Evolutionary conservation across 2,113 vertebrate genomes (phyloP).

Genomic region (Rattus norvegicus): GRCr8 NC_086022.1:113486001-113486500

Average conservation of each 20-base stretch:
- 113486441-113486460: background rate
- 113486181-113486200: background rate
- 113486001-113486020: background rate
- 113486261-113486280: background rate
- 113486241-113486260: background rate
- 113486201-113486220: background rate
- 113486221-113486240: background rate
- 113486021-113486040: background rate
- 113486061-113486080: background rate
- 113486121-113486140: background rate
- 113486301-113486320: background rate
- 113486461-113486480: too few relatives aligned
- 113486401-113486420: too few relatives aligned
- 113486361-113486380: background rate
- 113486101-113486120: background rate
- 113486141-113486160: background rate
- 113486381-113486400: background rate
- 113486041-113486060: background rate
- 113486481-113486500: too few relatives aligned
- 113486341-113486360: background rate
- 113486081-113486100: background rate
- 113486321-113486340: background rate
- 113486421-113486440: background rate
- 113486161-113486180: background rate
- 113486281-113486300: background rate